Conservation (phyloP, 2,888 invertebrate genomes). For the Callyntrura sp. region DNA sequence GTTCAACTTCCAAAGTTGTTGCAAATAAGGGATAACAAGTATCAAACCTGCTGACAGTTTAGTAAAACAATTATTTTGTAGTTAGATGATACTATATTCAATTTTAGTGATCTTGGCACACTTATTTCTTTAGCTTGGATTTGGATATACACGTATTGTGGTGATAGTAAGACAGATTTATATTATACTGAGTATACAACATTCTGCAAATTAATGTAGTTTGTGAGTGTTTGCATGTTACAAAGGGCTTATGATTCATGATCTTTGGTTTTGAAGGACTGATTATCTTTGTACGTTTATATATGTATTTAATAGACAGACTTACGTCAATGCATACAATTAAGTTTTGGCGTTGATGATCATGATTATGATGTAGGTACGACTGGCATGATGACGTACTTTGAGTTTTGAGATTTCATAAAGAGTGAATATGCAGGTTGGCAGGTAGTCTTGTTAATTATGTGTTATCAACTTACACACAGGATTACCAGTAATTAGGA, state of each 20-base stretch:
- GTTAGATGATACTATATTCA: slow-evolving; percentile 25
- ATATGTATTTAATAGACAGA: no score
- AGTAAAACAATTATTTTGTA: no score
- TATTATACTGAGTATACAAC: neutral
- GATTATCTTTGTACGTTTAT: no score
- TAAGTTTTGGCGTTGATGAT: neutral
- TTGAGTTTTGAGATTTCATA: slow-evolving; percentile 8
- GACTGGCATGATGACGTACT: neutral
- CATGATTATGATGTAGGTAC: neutral
- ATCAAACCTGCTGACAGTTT: no score
- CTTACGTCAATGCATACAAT: no score
- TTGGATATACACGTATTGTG: neutral
- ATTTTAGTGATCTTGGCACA: slow-evolving; percentile 71
- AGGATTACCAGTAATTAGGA: neutral
- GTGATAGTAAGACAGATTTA: neutral
- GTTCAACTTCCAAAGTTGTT: no score
- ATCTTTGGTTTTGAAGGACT: neutral
- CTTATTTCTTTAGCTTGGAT: slow-evolving; percentile 27
- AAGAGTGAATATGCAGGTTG: no score
- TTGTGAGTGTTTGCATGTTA: neutral
- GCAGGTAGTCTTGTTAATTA: no score
- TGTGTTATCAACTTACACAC: neutral
- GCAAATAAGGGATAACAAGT: no score
- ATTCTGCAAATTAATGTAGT: no score
- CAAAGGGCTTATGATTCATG: no score